A percentile compares a stretch with the other conserved stretches of the same genome.
Evolutionary conservation across 2,797 vertebrate species (phyloP).

Genomic region (Scomberomorus guttatus): DNA sequence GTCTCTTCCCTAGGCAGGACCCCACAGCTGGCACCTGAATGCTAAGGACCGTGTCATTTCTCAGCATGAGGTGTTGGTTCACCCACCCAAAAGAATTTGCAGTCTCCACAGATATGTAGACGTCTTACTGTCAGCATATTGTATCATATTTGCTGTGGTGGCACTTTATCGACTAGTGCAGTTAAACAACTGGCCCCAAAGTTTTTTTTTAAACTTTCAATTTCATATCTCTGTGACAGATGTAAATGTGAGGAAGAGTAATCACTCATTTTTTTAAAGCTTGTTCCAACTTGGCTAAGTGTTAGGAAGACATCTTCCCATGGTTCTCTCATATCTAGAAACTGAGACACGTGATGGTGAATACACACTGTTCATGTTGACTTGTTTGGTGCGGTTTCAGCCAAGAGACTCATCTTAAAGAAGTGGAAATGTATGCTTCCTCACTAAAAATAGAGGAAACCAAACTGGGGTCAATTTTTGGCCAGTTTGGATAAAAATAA

Average conservation of each 20-base stretch:
- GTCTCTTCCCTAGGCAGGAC: slow-evolving; percentile 25
- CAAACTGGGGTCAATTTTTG: not conserved
- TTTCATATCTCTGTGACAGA: not conserved
- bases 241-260: not conserved
- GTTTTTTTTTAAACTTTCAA: not conserved
- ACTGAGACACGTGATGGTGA: not conserved
- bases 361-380: not conserved
- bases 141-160: not conserved
- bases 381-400: not conserved
- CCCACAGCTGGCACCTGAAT: slow-evolving; percentile 59
- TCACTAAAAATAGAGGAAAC: not conserved
- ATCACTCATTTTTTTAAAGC: not conserved
- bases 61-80: slow-evolving; percentile 12
- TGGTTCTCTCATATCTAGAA: not conserved
- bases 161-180: not conserved
- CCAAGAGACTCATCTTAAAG: not conserved
- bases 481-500: not conserved
- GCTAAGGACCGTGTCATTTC: slow-evolving; percentile 42
- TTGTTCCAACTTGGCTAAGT: not conserved
- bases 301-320: not conserved
- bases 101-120: not conserved
- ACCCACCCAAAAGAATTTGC: slow-evolving; percentile 18
- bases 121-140: not conserved
- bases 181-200: not conserved
- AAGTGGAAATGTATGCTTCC: not conserved